These are phyloP conservation scores for Helarctos malayanus DNA, from an alignment of 2,797 vertebrate species.

Conservation along the genomic window DNA sequence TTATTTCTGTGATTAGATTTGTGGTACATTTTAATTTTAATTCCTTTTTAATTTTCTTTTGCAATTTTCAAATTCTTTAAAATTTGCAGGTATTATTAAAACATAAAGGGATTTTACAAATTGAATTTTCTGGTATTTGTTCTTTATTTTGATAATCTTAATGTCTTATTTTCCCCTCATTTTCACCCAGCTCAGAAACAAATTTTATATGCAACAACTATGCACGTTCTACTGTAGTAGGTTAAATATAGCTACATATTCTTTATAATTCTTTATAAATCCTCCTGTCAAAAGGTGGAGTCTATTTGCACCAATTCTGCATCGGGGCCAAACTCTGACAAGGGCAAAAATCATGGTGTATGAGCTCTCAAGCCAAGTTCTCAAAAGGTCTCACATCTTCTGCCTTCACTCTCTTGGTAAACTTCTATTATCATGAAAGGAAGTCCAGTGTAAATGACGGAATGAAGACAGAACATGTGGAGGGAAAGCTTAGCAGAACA, in stretches of 20 bases:
- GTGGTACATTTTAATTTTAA: neutral
- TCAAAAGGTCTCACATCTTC: slow-evolving; percentile 3
- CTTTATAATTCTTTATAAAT: slow-evolving; percentile 17
- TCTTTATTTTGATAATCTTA: neutral
- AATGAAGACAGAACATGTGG: neutral
- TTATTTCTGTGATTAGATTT: neutral
- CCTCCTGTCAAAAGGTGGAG: neutral
- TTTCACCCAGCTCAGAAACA: neutral
- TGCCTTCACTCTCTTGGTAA: neutral
- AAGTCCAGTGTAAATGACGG: neutral
- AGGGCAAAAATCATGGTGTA: neutral
- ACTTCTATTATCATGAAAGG: neutral
- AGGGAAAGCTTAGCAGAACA: neutral
- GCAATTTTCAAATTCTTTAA: neutral
- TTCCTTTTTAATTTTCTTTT: neutral
- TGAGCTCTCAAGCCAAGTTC: neutral
- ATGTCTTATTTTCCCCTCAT: neutral
- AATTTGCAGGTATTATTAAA: neutral
- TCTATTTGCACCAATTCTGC: neutral
- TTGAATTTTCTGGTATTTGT: neutral
- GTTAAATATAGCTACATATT: neutral
- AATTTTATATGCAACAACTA: neutral
- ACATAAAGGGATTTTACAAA: neutral
- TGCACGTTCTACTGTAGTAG: neutral
- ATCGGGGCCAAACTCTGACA: neutral